Base-by-base conservation (phyloP, 1,140 invertebrate species). In the Lasioglossum albipes region DNA sequence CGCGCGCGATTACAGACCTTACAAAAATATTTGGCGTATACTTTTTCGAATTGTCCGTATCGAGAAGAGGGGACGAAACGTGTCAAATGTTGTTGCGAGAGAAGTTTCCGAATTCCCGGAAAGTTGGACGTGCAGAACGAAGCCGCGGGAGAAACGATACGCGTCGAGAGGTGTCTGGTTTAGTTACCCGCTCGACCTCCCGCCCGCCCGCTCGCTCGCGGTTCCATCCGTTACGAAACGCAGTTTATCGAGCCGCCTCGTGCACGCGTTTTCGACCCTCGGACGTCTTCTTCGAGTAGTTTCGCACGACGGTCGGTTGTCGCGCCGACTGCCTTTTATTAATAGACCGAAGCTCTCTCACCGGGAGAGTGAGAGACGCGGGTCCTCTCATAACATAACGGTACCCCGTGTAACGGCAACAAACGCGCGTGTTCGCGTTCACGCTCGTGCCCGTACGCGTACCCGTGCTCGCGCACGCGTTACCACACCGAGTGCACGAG, bases 331-430 rank as follows among this genome's bases (percentile, higher is more conserved):
- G 71, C 67, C 49, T 76, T 88, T 90, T 91, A 91, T 90, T 89
- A 88, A 90, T 91, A 91, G 86, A 88, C 10, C 78, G 71, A 83
- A 84, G 81, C 79, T 82, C 76, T 77, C 68, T 73, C 64, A 41
- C 27, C 73, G 41, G 82, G 65, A 61, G 52, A 77, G 75, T 64
- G 75, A 79, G 61, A 31, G 73, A 45, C 62, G 54, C 52, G 62
- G 36, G 9, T 49, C 61, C 54, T 80, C 77, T 66, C 52, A 52
- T 45, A 79, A 73, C 62, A 31, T 74, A 79, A 79, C 77, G 77
- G 77, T 79, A 74, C 41, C 77, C 18, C 52, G 70, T 74, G 52
- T 49, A 42, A 54, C 69, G 52, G 69, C 27, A 49, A 49, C 12
- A 49, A 49, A n/a, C 41, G 75, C 22, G 31, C 27, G 20, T n/a